These are phyloP conservation scores for Pleuronectes platessa DNA, from an alignment of 2,113 vertebrate genomes.

Conservation along the genomic window DNA sequence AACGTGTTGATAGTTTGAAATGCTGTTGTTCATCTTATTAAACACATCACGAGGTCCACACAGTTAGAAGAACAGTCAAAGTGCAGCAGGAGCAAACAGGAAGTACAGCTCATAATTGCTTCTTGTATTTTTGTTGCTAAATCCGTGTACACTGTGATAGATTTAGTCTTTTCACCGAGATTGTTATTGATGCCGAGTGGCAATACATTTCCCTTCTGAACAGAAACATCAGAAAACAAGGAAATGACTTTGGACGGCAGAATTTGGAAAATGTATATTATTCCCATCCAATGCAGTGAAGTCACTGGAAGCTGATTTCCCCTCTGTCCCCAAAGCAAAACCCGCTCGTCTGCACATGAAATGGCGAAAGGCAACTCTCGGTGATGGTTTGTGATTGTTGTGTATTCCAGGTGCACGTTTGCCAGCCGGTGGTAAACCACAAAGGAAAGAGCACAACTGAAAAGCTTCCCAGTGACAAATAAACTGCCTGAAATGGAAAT, in stretches of 20 bases:
- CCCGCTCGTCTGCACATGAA: constrained; percentile 37
- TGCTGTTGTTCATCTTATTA: not conserved
- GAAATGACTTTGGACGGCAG: constrained; percentile 6
- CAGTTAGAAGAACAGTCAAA: not conserved
- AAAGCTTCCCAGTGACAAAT: constrained; percentile 56
- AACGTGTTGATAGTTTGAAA: not conserved
- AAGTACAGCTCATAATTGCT: not conserved
- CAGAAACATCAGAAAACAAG: constrained; percentile 55
- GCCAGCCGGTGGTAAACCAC: constrained; percentile 51
- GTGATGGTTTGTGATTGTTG: constrained; percentile 66
- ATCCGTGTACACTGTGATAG: not conserved
- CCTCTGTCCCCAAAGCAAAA: constrained; percentile 32
- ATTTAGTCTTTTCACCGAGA: constrained; percentile 8
- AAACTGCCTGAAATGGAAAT: constrained; percentile 74
- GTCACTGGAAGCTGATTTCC: constrained; percentile 40
- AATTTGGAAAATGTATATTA: constrained; percentile 32
- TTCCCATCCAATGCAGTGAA: constrained; percentile 35
- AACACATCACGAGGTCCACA: not conserved
- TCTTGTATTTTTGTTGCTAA: not conserved
- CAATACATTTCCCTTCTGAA: no score
- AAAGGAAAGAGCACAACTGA: constrained; percentile 49
- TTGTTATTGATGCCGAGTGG: constrained; percentile 27
- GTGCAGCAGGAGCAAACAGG: not conserved
- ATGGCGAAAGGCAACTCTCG: constrained; percentile 51
- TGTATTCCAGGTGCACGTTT: constrained; percentile 53